Evolutionary conservation across 2,888 invertebrate species (phyloP).

Genomic region (Osedax frankpressi): DNA sequence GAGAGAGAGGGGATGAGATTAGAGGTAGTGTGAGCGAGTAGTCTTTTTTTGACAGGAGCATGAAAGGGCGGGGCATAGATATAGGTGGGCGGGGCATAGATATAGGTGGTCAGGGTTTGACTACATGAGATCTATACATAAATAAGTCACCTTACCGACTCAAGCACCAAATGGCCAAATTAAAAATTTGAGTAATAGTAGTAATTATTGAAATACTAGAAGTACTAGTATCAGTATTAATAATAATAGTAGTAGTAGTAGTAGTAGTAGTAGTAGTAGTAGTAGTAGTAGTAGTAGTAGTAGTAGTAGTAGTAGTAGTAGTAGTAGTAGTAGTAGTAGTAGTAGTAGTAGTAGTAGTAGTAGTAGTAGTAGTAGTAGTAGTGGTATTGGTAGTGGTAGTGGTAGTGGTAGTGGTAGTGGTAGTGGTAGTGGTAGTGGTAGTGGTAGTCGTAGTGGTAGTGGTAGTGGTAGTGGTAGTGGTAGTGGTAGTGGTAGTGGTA

Average conservation of each 20-base stretch:
- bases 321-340: slow-evolving; percentile 23
- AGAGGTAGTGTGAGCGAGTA: too few relatives aligned
- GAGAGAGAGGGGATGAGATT: background rate
- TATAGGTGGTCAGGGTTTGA: too few relatives aligned
- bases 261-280: slow-evolving; percentile 18
- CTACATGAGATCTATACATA: too few relatives aligned
- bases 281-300: slow-evolving; percentile 22
- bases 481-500: background rate
- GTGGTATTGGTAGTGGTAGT: slow-evolving; percentile 18
- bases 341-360: slow-evolving; percentile 24
- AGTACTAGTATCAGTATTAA: slow-evolving; percentile 16
- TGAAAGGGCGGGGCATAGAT: too few relatives aligned
- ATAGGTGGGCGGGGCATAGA: too few relatives aligned
- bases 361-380: slow-evolving; percentile 24
- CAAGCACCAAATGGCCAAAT: too few relatives aligned
- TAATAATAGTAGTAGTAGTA: background rate
- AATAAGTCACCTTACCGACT: too few relatives aligned
- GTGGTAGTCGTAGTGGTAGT: background rate
- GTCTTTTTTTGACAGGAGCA: too few relatives aligned
- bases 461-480: background rate
- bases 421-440: background rate
- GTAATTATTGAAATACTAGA: background rate
- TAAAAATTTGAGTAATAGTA: background rate
- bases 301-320: slow-evolving; percentile 23
- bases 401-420: background rate